Conservation (phyloP, 2,113 vertebrate genomes). For the Vanacampus margaritifer region DNA sequence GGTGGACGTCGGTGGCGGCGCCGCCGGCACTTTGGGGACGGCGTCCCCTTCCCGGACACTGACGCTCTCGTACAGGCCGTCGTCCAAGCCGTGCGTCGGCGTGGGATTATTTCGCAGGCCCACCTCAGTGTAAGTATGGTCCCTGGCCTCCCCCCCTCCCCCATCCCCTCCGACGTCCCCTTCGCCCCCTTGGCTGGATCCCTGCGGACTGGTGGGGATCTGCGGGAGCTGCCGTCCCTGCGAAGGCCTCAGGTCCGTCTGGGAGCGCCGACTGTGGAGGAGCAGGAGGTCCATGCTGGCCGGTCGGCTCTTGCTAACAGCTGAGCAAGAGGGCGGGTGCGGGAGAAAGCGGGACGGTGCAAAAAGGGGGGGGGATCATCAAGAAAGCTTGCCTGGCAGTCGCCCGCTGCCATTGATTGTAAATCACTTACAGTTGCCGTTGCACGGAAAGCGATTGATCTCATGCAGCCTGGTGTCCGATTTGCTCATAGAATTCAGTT, state of each 20-base stretch:
- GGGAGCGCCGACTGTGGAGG: constrained; percentile 69
- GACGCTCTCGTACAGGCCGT: constrained; percentile 74
- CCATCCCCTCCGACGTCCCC: constrained; percentile 35
- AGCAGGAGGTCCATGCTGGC: constrained; percentile 78
- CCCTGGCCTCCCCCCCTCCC: constrained; percentile 48
- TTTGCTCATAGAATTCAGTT: constrained; percentile 78
- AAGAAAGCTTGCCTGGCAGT: constrained; percentile 10
- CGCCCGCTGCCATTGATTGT: background rate
- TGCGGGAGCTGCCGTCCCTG: constrained; percentile 66
- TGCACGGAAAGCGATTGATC: constrained; percentile 73
- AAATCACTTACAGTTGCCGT: constrained; percentile 70
- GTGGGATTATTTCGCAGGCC: constrained; percentile 61
- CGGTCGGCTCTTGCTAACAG: constrained; percentile 69
- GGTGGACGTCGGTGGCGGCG: constrained; percentile 32
- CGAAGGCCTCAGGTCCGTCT: constrained; percentile 64
- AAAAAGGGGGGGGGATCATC: constrained; percentile 13
- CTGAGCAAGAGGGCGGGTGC: constrained; percentile 33
- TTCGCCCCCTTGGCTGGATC: constrained; percentile 42
- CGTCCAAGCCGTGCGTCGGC: constrained; percentile 58
- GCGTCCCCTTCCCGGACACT: constrained; percentile 55
- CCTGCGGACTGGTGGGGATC: constrained; percentile 59
- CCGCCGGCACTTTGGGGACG: constrained; percentile 35
- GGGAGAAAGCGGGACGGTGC: constrained; percentile 1
- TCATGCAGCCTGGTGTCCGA: constrained; percentile 77
- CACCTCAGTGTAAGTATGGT: constrained; percentile 75